Evolutionary conservation across 2,797 vertebrate genomes (phyloP), one percentile per base, ranked within the genome.

Genomic region (Carcharodon carcharias): DNA sequence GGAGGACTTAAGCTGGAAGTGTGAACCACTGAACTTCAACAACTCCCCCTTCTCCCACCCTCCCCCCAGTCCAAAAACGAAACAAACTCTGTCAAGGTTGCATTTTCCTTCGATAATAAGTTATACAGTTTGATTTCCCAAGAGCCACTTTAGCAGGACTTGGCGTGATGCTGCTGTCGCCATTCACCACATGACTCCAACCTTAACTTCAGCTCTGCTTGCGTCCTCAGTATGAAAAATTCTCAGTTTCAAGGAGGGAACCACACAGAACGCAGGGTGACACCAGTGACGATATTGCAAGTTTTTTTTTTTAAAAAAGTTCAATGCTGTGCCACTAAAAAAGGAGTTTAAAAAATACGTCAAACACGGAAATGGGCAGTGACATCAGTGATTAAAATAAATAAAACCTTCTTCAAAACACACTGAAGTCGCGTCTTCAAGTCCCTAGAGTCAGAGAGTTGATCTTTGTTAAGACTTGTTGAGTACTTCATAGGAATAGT

Each of bases 301-400:
- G 45, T 85, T 85, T 45, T 31, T n/a, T n/a, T 50, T 50, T 50
- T 50, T 50, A 58, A 89, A 88, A 89, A 35, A 89, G 50, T 73
- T 35, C 23, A 73, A 45, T 31, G 6, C 18, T 28, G 18, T 95
- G 93, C 26, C 26, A 40, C 65, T 69, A 21, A 35, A 95, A 95
- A 40, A 45, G 69, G 50, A 35, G 63, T 92, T 56, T 69, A 71
- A 69, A 56, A 95, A 7, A 95, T 69, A 16, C 35, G 91, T 54
- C 45, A 95, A 50, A 95, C 50, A 77, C 77, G 50, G 28, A 95
- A 73, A 73, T 12, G 54, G 94, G 94, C 69, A 95, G 94, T 95
- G 93, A 95, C 67, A 92, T 63, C 61, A 95, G 93, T 95, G 94
- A 95, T 77, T 95, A 95, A 54, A 95, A 95, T 95, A 95, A 95